Percentiles rank a stretch among this genome's conserved stretches.
These are phyloP conservation scores for Apis florea DNA, from an alignment of 1,140 invertebrate genomes.

Conservation along the genomic window DNA sequence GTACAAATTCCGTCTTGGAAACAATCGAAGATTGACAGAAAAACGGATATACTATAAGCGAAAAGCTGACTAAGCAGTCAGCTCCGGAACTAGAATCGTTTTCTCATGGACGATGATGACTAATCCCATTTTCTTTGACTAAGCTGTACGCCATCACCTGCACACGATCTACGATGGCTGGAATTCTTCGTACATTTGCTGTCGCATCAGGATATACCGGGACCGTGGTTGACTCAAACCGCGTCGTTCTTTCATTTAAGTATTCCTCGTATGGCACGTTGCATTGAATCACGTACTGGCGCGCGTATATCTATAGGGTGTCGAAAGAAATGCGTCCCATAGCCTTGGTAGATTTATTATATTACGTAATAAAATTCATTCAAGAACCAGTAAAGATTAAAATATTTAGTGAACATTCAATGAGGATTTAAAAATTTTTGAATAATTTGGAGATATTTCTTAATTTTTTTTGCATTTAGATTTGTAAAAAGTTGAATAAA, in stretches of 20 bases:
- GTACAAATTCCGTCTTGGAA: constrained; percentile 12
- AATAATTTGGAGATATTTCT: too few relatives aligned
- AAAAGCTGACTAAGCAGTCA: constrained; percentile 57
- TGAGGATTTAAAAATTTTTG: too few relatives aligned
- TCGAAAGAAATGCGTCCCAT: constrained; percentile 22
- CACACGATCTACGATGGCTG: constrained; percentile 43
- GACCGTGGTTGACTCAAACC: constrained; percentile 49
- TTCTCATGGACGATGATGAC: constrained; percentile 50
- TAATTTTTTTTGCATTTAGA: too few relatives aligned
- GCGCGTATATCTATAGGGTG: constrained; percentile 52
- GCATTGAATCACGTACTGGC: constrained; percentile 70
- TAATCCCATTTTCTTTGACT: constrained; percentile 51
- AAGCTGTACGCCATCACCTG: constrained; percentile 55
- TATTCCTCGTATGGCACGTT: constrained; percentile 51
- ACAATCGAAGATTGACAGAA: constrained; percentile 7
- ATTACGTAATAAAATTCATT: too few relatives aligned
- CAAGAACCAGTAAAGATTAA: too few relatives aligned
- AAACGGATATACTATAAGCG: constrained; percentile 14
- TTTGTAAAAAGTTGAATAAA: too few relatives aligned
- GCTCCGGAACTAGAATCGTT: constrained; percentile 38
- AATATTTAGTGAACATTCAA: too few relatives aligned
- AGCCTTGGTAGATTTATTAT: background rate
- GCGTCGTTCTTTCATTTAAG: constrained; percentile 57
- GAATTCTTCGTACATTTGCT: constrained; percentile 65
- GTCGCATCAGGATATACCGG: constrained; percentile 28